These are phyloP conservation scores for Percopsis omiscomaycus DNA, from an alignment of 2,797 vertebrate species.

Conservation along the genomic window DNA sequence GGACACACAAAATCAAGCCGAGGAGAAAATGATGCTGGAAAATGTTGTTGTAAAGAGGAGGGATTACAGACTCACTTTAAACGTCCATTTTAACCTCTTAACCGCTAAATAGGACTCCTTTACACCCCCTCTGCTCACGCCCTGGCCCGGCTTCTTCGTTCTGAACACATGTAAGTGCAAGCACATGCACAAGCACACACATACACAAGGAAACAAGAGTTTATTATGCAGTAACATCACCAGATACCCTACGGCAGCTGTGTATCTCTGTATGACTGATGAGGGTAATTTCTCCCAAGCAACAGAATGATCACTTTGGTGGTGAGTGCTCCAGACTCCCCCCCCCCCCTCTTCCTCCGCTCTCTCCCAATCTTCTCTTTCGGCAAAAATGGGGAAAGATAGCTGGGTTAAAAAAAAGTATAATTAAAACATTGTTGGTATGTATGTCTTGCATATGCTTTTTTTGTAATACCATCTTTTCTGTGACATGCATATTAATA, in stretches of 20 bases:
- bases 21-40: constrained; percentile 54
- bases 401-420: constrained; percentile 28
- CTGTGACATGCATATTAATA: constrained; percentile 15
- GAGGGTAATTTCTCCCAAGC: constrained; percentile 86
- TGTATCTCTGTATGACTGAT: constrained; percentile 84
- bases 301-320: constrained; percentile 82
- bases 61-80: constrained; percentile 55
- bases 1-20: constrained; percentile 46
- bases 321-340: constrained; percentile 60
- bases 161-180: constrained; percentile 16
- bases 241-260: constrained; percentile 79
- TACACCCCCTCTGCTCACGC: constrained; percentile 62
- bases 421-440: constrained; percentile 50
- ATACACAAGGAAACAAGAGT: constrained; percentile 37
- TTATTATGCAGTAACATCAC: constrained; percentile 80
- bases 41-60: constrained; percentile 48
- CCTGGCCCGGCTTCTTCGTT: constrained; percentile 13
- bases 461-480: constrained; percentile 27
- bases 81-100: constrained; percentile 63
- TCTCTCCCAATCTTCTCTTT: constrained; percentile 44
- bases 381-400: constrained; percentile 23
- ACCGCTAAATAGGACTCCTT: constrained; percentile 66
- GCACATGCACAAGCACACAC: constrained; percentile 23
- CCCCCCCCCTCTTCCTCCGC: constrained; percentile 33
- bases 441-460: constrained; percentile 27